Base-by-base conservation (phyloP, 2,888 invertebrate genomes). In the Acrocera orbiculus region DNA sequence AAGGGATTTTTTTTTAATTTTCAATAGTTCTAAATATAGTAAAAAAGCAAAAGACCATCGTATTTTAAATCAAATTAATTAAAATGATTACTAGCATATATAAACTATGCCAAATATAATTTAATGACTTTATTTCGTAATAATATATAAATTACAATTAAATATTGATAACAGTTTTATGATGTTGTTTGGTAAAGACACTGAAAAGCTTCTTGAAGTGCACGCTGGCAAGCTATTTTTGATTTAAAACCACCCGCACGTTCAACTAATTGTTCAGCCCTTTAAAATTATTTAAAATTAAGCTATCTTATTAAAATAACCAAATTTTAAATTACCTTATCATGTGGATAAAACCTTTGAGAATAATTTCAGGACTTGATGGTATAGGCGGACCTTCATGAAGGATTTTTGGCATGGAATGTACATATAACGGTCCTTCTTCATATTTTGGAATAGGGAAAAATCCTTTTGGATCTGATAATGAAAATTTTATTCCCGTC, bases 171-270 rank as follows among this genome's bases (percentile, higher is more conserved):
- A n/a, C n/a, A n/a, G n/a, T n/a, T n/a, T n/a, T n/a, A n/a, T n/a
- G n/a, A n/a, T n/a, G n/a, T n/a, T n/a, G n/a, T n/a, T n/a, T 53
- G 52, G 36, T 49, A 58, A 8, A 85, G 62, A 7, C 83, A 87
- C 37, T 80, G 71, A 50, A 90, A 66, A 1, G 90, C 85, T 53
- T 92, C 92, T 51, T 87, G 82, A 26, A 93, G 54, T 0, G 89
- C 90, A 39, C 92, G 67, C 40, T 82, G 66, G 51, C 90, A 90
- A 0, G 87, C 83, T 44, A 86, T 64, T 3, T 70, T 70, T 0
- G 83, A 69, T n/a, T 70, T 70, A 54, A 81, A 93, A 2, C 95
- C 93, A 8, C 90, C 90, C 1, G 87, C 87, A 42, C 73, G 70
- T 56, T 93, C 90, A 14, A 70, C 62, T 16, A 69, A 67, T 22